phyloP scores from a whole-genome alignment of 2,797 vertebrate genomes.

The Bryconaethiops microstoma region DNA sequence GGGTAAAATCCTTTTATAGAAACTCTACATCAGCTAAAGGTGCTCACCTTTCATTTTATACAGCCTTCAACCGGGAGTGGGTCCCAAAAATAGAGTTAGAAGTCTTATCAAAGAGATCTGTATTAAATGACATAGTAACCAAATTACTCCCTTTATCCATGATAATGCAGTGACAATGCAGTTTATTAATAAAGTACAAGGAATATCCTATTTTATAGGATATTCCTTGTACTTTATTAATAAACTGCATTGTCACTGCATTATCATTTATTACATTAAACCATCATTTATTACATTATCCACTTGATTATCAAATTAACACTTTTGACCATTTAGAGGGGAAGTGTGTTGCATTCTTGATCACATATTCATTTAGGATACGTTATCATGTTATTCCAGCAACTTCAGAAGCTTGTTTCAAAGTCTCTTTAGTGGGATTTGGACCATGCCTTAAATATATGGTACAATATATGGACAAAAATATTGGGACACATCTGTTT shows the following conservation, averaged over 20 bases:
- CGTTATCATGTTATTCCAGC: background rate
- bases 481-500: too few relatives aligned
- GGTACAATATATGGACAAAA: too few relatives aligned
- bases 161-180: background rate
- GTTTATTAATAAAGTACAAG: background rate
- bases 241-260: background rate
- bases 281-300: background rate
- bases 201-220: background rate
- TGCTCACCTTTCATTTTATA: background rate
- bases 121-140: background rate
- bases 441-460: background rate
- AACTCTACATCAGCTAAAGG: background rate
- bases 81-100: background rate
- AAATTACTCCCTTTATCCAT: background rate
- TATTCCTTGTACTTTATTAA: background rate
- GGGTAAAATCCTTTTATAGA: background rate
- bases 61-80: background rate
- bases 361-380: background rate
- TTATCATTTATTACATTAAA: too few relatives aligned
- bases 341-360: background rate
- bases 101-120: too few relatives aligned
- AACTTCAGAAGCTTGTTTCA: background rate
- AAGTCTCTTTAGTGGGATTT: background rate
- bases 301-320: too few relatives aligned
- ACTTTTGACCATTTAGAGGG: background rate